These are phyloP conservation scores for Pyrrhosoma nymphula DNA, from an alignment of 2,888 invertebrate genomes.

Conservation along the genomic window DNA sequence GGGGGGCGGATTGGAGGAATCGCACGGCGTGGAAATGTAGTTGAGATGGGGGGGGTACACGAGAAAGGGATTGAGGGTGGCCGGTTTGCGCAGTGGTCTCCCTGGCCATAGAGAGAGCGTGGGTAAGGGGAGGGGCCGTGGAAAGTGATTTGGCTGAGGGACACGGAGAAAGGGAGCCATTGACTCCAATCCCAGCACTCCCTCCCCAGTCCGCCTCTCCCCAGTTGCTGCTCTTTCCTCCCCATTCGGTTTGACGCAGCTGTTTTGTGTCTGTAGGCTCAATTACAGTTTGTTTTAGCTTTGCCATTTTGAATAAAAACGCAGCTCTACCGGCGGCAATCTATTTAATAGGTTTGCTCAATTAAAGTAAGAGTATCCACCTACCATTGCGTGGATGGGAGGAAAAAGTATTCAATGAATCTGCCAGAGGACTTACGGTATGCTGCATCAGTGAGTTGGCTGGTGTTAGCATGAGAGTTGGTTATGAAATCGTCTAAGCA, in stretches of 20 bases:
- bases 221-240: neutral
- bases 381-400: neutral
- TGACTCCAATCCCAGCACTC: neutral
- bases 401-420: neutral
- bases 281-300: conserved; percentile 23
- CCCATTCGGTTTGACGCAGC: neutral
- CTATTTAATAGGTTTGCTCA: neutral
- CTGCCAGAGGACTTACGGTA: neutral
- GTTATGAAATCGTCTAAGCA: too few species aligned
- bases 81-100: neutral
- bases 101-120: neutral
- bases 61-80: conserved; percentile 8
- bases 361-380: neutral
- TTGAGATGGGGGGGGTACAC: neutral
- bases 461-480: too few species aligned
- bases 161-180: neutral
- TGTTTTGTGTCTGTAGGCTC: neutral
- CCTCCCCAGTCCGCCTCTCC: neutral
- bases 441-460: too few species aligned
- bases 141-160: conserved; percentile 25
- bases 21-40: neutral
- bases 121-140: neutral
- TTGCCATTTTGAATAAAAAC: neutral
- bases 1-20: neutral
- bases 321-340: neutral